These are phyloP conservation scores for Pangasius larnaudii DNA, from an alignment of 2,797 vertebrate genomes.

Conservation along the genomic window DNA sequence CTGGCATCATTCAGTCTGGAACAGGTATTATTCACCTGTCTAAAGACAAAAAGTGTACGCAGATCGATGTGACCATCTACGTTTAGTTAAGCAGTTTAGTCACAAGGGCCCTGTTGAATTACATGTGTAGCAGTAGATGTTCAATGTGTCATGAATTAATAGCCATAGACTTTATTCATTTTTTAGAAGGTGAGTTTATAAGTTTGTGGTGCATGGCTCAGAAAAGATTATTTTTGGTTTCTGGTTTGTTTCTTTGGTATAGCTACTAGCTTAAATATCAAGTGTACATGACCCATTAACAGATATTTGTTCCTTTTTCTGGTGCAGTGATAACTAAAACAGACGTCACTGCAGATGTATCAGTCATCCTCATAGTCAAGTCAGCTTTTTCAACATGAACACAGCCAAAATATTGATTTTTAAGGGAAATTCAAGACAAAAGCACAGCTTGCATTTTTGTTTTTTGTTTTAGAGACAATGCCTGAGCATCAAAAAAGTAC, in stretches of 20 bases:
- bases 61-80: background rate
- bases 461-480: background rate
- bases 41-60: conserved; percentile 9
- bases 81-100: background rate
- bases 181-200: background rate
- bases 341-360: background rate
- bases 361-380: background rate
- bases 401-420: background rate
- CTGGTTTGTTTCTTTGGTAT: background rate
- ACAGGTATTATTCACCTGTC: conserved; percentile 45
- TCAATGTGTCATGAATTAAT: background rate
- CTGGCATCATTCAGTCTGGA: conserved; percentile 26
- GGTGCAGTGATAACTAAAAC: background rate
- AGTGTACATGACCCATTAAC: background rate
- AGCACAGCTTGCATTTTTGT: background rate
- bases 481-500: background rate
- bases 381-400: background rate
- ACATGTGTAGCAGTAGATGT: background rate
- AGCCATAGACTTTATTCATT: background rate
- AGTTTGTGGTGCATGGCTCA: background rate
- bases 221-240: background rate
- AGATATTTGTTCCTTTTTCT: background rate
- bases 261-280: background rate
- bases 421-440: background rate
- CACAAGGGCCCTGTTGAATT: background rate